These are phyloP conservation scores for Drosophila parthenogenetica DNA, from an alignment of 2,888 invertebrate species.

Conservation along the genomic window DNA sequence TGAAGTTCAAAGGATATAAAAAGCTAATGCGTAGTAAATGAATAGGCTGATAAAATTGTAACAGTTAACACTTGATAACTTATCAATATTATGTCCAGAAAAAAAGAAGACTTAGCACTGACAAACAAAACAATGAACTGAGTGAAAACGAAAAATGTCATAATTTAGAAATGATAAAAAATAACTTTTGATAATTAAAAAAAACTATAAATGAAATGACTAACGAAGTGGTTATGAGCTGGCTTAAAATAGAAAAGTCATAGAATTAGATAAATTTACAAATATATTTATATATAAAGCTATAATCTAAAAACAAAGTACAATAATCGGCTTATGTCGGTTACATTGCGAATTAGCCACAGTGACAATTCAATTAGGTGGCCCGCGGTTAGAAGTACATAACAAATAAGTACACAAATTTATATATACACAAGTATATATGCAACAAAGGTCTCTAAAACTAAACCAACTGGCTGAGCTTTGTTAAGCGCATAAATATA, in stretches of 20 bases:
- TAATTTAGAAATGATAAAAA: conserved; percentile 4
- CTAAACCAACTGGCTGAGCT: conserved; percentile 9
- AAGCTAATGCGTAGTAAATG: no score
- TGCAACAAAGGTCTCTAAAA: neutral
- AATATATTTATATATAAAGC: conserved; percentile 18
- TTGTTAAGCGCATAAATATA: conserved; percentile 56
- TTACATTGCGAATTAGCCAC: conserved; percentile 29
- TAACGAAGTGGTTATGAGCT: neutral
- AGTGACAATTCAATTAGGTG: conserved; percentile 50
- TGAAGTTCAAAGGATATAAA: neutral
- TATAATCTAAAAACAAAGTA: neutral
- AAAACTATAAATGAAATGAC: conserved; percentile 3
- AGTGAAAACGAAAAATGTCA: neutral
- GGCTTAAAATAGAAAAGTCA: neutral
- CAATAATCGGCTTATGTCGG: conserved; percentile 14
- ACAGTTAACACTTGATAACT: neutral
- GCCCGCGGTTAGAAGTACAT: conserved; percentile 15
- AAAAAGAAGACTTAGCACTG: conserved; percentile 5
- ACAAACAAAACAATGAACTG: neutral
- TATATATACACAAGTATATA: neutral
- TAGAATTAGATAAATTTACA: conserved; percentile 7
- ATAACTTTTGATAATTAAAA: neutral
- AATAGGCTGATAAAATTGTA: neutral
- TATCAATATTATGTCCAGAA: neutral
- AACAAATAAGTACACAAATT: neutral